A percentile compares a stretch with the other conserved stretches of the same genome.
These are phyloP conservation scores for Melikaiella ostensackeni DNA, from an alignment of 2,888 invertebrate genomes.

Conservation along the genomic window DNA sequence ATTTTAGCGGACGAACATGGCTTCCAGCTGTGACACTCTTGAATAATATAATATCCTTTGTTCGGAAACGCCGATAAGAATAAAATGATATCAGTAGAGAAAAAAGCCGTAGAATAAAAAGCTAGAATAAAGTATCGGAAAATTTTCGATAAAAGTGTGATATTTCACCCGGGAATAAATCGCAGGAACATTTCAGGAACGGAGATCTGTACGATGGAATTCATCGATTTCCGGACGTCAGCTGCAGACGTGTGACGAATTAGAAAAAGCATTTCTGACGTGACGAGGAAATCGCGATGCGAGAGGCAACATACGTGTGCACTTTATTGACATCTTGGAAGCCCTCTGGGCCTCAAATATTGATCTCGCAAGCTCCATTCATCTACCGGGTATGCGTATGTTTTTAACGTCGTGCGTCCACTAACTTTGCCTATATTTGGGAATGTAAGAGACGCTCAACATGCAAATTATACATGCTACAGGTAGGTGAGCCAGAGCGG, in stretches of 20 bases:
- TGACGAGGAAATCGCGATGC: neutral
- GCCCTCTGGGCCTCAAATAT: conserved; percentile 37
- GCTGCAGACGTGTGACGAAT: conserved; percentile 19
- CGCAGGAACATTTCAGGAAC: neutral
- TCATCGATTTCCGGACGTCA: conserved; percentile 28
- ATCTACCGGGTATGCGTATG: conserved; percentile 44
- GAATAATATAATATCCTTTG: neutral
- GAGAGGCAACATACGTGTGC: neutral
- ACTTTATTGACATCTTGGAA: conserved; percentile 10
- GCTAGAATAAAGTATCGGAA: neutral
- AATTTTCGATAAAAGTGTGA: neutral
- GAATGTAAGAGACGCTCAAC: conserved; percentile 54
- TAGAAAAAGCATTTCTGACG: conserved; percentile 24
- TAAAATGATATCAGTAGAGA: neutral
- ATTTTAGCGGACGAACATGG: neutral
- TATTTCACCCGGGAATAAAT: conserved; percentile 10
- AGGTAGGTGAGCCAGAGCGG: conserved; percentile 63
- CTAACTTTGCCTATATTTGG: conserved; percentile 53
- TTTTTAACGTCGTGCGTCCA: conserved; percentile 51
- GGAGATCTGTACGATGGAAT: neutral
- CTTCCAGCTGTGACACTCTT: no score
- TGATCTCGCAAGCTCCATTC: conserved; percentile 50
- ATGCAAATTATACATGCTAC: conserved; percentile 65
- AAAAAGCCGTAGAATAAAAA: neutral
- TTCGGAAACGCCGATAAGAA: neutral